phyloP scores from a whole-genome alignment of 53 echinoderm and acorn worm species.

The Holothuria scabra region DNA sequence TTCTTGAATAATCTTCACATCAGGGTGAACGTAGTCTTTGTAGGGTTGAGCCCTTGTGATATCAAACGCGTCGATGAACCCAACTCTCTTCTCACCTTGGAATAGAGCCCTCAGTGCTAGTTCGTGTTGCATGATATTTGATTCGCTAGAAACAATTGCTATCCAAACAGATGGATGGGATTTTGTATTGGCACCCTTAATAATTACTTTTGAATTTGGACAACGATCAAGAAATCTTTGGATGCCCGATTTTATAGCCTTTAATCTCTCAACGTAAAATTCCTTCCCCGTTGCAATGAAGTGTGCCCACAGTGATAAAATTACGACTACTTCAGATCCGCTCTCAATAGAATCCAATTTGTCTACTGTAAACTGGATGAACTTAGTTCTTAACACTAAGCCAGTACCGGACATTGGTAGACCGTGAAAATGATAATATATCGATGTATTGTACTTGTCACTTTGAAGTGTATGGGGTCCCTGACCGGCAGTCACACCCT shows the following conservation, averaged over 20 bases:
- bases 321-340: constrained; percentile 1
- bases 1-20: neutral
- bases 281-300: constrained; percentile 18
- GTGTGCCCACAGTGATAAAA: constrained; percentile 31
- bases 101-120: constrained; percentile 18
- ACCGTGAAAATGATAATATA: constrained; percentile 27
- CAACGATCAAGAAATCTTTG: constrained; percentile 17
- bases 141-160: constrained; percentile 26
- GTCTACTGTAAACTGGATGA: constrained; percentile 10
- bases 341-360: neutral
- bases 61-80: constrained; percentile 27
- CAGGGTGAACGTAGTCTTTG: constrained; percentile 5
- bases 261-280: neutral
- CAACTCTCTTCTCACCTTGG: constrained; percentile 19
- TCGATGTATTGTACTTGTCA: constrained; percentile 5
- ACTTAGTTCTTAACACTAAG: constrained; percentile 18
- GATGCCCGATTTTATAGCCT: neutral
- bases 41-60: constrained; percentile 23
- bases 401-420: constrained; percentile 7
- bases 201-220: constrained; percentile 23
- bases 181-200: constrained; percentile 31
- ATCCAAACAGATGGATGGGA: constrained; percentile 32
- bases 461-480: neutral
- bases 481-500: neutral
- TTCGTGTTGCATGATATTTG: constrained; percentile 18